Evolutionary conservation across 2,113 vertebrate genomes (phyloP).

Genomic region (Nymphicus hollandicus): DNA sequence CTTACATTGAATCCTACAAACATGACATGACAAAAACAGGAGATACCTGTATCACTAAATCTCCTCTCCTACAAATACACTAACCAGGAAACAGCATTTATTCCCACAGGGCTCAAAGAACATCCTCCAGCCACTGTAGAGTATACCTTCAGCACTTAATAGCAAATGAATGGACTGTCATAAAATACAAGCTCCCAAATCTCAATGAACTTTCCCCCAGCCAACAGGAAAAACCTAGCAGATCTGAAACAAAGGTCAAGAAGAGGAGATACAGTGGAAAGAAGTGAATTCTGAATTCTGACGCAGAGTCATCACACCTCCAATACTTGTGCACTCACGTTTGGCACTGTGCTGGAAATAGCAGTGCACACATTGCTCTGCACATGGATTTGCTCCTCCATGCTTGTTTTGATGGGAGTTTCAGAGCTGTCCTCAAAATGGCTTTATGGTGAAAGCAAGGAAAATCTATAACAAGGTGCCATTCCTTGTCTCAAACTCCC

Average conservation of each 20-base stretch:
- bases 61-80: not conserved
- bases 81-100: not conserved
- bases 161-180: not conserved
- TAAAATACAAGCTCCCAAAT: not conserved
- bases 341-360: not conserved
- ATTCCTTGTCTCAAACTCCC: not conserved
- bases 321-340: not conserved
- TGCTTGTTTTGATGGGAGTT: not conserved
- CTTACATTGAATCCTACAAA: not conserved
- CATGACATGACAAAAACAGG: not conserved
- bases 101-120: not conserved
- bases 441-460: not conserved
- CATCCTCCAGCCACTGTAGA: not conserved
- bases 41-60: not conserved
- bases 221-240: not conserved
- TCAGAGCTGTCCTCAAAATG: not conserved
- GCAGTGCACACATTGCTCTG: not conserved
- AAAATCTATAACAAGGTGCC: not conserved
- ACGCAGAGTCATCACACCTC: not conserved
- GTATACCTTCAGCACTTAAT: not conserved
- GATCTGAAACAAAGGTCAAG: not conserved
- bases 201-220: not conserved
- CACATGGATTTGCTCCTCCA: not conserved
- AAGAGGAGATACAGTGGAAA: not conserved
- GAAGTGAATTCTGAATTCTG: not conserved